A percentile compares a stretch with the other conserved stretches of the same genome.
These are phyloP conservation scores for Thecophora atra DNA, from an alignment of 2,888 invertebrate genomes.

Conservation along the genomic window DNA sequence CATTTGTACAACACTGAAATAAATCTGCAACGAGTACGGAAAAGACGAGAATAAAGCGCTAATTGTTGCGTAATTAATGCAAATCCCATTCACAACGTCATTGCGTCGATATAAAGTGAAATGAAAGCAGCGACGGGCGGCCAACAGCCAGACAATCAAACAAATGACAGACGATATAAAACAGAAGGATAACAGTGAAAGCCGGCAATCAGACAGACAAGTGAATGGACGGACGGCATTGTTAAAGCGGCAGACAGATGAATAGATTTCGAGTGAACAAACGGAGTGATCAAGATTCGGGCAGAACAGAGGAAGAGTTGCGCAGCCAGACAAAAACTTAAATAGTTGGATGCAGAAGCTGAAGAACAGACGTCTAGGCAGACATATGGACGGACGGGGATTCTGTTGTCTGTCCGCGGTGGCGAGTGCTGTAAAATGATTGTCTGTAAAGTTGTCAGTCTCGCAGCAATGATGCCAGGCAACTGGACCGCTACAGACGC, in stretches of 20 bases:
- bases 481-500: conserved; percentile 26
- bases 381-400: neutral
- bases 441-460: neutral
- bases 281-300: neutral
- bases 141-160: neutral
- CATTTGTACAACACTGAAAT: neutral
- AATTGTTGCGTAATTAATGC: conserved; percentile 46
- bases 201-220: conserved; percentile 6
- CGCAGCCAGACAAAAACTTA: neutral
- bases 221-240: neutral
- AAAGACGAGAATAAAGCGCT: conserved; percentile 27
- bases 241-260: neutral
- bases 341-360: neutral
- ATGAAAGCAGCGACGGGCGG: neutral
- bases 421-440: neutral
- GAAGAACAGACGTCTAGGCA: neutral
- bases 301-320: no score
- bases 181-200: neutral
- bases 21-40: conserved; percentile 4
- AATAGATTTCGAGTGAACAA: neutral
- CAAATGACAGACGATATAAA: neutral
- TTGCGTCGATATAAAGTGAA: conserved; percentile 1
- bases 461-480: conserved; percentile 18
- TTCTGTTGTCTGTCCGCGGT: neutral
- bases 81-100: conserved; percentile 42